These are phyloP conservation scores for Cynodonichthys magdalenae DNA, from an alignment of 2,797 vertebrate species.

Conservation along the genomic window DNA sequence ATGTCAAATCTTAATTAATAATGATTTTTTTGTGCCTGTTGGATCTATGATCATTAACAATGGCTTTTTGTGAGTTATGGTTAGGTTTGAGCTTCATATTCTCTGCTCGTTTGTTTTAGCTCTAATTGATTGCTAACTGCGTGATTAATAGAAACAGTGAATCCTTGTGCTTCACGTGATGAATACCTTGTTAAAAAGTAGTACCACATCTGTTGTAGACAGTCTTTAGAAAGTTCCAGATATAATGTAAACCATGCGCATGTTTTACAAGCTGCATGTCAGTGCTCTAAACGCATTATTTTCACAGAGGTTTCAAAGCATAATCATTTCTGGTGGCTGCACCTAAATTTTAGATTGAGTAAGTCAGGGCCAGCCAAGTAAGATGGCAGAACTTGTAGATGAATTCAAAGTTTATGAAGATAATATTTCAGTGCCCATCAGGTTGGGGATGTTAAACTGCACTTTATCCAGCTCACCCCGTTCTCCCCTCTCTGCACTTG, in stretches of 20 bases:
- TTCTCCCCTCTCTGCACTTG: conserved; percentile 61
- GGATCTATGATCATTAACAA: conserved; percentile 72
- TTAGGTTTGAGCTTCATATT: conserved; percentile 88
- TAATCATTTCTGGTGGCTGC: conserved; percentile 79
- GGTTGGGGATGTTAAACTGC: conserved; percentile 81
- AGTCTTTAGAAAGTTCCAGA: conserved; percentile 83
- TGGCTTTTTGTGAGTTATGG: conserved; percentile 91
- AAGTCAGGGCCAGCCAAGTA: conserved; percentile 80
- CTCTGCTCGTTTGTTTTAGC: conserved; percentile 94
- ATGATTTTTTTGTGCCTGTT: conserved; percentile 65
- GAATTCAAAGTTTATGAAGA: conserved; percentile 89
- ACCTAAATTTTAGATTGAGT: conserved; percentile 87
- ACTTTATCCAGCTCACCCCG: conserved; percentile 78
- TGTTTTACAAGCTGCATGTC: conserved; percentile 72
- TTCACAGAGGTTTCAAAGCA: conserved; percentile 80
- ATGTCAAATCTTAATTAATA: conserved; percentile 80
- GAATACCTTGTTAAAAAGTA: conserved; percentile 87
- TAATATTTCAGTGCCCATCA: conserved; percentile 86
- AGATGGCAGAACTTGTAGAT: conserved; percentile 84
- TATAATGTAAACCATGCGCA: conserved; percentile 77
- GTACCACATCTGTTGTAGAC: conserved; percentile 78
- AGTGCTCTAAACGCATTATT: conserved; percentile 78
- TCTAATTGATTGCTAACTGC: conserved; percentile 93
- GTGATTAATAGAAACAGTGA: conserved; percentile 90
- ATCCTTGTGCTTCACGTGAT: conserved; percentile 86